Evolutionary conservation across 2,888 invertebrate genomes (phyloP).

Genomic region (Hydraecia micacea): DNA sequence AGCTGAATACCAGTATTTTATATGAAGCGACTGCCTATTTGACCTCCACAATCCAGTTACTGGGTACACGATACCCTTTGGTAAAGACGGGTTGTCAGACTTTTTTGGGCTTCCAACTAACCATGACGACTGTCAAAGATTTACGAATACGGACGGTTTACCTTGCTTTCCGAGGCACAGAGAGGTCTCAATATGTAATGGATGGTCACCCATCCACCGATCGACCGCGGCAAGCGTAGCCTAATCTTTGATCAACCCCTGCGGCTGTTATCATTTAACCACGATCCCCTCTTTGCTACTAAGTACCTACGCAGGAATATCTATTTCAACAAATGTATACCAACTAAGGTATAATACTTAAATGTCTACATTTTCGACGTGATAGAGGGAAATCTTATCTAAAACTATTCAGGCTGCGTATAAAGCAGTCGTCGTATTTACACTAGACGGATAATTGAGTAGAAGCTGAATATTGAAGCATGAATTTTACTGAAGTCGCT

Average conservation of each 20-base stretch:
- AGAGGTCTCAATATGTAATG: neutral
- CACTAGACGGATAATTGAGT: conserved; percentile 28
- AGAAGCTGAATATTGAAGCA: conserved; percentile 42
- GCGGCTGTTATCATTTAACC: neutral
- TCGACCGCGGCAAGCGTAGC: neutral
- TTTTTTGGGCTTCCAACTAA: neutral
- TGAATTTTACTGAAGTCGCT: conserved; percentile 47
- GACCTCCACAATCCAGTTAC: neutral
- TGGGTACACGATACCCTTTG: neutral
- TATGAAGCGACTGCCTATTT: neutral
- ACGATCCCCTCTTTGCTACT: neutral
- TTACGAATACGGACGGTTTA: neutral
- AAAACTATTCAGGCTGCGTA: conserved; percentile 42
- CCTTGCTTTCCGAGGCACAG: neutral
- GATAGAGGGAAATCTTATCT: conserved; percentile 28
- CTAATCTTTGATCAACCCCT: neutral
- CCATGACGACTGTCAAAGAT: neutral
- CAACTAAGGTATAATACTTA: neutral
- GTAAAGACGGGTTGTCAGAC: neutral
- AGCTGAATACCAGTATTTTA: neutral
- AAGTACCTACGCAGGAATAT: neutral
- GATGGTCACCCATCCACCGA: neutral
- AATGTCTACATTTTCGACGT: conserved; percentile 9
- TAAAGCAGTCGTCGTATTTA: conserved; percentile 27
- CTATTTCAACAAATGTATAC: neutral